Base-by-base conservation (phyloP, 2,113 vertebrate species). In the Brachyhypopomus gauderio region DNA sequence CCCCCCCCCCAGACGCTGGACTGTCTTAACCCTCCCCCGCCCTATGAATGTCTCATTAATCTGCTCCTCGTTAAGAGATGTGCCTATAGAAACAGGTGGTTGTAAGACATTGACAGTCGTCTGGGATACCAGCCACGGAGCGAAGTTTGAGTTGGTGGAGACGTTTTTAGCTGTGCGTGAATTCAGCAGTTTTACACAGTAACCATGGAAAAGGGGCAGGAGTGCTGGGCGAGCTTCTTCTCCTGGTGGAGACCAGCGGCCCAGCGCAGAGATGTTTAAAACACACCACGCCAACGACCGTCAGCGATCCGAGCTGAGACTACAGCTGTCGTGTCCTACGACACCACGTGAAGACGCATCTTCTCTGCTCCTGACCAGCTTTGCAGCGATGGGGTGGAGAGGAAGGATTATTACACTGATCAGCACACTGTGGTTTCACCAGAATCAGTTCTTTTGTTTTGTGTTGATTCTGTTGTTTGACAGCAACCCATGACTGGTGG, bases 51-150 rank as follows among this genome's bases (percentile, higher is more conserved):
- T 83, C 90, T 93, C 88, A 90, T 93, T 93, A 92, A 85, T 80
- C 70, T 79, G 48, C 67, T 70, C 81, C 88, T 91, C 60, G 72
- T 89, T 90, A 89, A 89, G 83, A 0, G 70, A 62, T 63, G 79
- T 81, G 71, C 73, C 83, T 55, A 19, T 14, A 1, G 81, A 90
- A 91, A 92, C 93, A 91, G 93, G 92, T 93, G 92, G 91, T 90
- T 91, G 87, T 82, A 70, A 76, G 67, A 85, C 83, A 20, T 82
- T 7, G 81, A 70, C 66, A 66, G 83, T 88, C 76, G 80, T 86
- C 83, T 27, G 17, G 87, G 79, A 81, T 72, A 81, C 30, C n/a
- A 3, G 71, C 27, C 80, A n/a, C n/a, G 60, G 4, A 20, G 36
- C 48, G 72, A 75, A 80, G 60, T 67, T 16, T 12, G 36, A 25